phyloP scores from a whole-genome alignment of 2,888 invertebrate species.

The Yponomeuta sedellus region DNA sequence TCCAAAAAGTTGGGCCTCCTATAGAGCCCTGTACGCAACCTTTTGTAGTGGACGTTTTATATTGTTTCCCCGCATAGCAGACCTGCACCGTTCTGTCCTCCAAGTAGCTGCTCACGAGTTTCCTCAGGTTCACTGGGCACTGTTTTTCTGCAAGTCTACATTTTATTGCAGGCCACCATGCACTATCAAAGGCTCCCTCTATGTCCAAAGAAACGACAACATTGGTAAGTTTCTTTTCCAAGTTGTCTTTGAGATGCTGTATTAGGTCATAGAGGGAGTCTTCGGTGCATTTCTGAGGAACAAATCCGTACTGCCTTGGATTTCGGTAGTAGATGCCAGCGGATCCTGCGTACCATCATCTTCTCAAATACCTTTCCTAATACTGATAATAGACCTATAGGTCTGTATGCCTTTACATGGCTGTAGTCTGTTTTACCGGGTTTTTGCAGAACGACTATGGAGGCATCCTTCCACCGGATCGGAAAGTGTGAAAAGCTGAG shows the following conservation, averaged over 20 bases:
- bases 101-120: not conserved
- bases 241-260: no score
- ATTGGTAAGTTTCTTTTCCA: no score
- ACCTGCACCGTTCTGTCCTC: not conserved
- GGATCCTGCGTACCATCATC: no score
- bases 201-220: no score
- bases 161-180: conserved; percentile 18
- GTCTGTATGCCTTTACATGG: not conserved
- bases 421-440: not conserved
- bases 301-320: not conserved
- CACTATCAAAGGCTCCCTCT: not conserved
- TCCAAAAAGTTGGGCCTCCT: conserved; percentile 6
- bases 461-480: no score
- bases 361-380: no score
- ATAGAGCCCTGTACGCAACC: conserved; percentile 13
- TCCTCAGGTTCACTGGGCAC: not conserved
- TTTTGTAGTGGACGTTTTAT: not conserved
- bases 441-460: not conserved
- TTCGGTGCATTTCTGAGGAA: not conserved
- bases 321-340: not conserved
- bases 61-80: not conserved
- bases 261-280: not conserved
- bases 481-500: no score
- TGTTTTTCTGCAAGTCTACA: not conserved
- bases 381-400: no score